A percentile compares a stretch with the other conserved stretches of the same genome.
These are phyloP conservation scores for Phoxinus phoxinus DNA, from an alignment of 2,113 vertebrate genomes.

Conservation along the genomic window DNA sequence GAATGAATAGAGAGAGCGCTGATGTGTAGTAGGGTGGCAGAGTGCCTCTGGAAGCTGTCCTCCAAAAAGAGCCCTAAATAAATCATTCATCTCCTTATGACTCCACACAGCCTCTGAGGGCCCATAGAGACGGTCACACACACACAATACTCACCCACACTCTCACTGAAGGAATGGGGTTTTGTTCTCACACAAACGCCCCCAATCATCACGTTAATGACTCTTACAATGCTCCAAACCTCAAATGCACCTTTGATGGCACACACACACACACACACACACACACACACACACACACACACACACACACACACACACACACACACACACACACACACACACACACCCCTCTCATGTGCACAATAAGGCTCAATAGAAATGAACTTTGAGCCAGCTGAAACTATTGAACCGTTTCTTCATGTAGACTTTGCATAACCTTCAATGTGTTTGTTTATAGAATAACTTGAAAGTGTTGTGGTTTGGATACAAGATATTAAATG, in stretches of 20 bases:
- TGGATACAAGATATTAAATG: not conserved
- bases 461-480: not conserved
- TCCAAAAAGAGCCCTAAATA: slow-evolving; percentile 31
- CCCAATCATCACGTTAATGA: slow-evolving; percentile 16
- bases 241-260: not conserved
- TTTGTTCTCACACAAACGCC: slow-evolving; percentile 17
- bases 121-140: not conserved
- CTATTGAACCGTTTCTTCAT: not conserved
- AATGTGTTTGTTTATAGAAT: slow-evolving; percentile 1
- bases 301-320: not conserved
- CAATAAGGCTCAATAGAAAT: not conserved
- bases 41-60: slow-evolving; percentile 5
- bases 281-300: not conserved
- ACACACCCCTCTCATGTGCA: not conserved
- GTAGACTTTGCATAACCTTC: not conserved
- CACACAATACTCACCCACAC: not conserved
- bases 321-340: not conserved
- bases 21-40: slow-evolving; percentile 28
- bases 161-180: slow-evolving; percentile 1
- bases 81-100: slow-evolving; percentile 45
- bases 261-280: not conserved
- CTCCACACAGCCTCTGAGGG: not conserved
- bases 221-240: slow-evolving; percentile 14
- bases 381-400: not conserved
- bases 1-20: not conserved